These are phyloP conservation scores for Psix sp. DNA, from an alignment of 1,140 invertebrate species.

Conservation along the genomic window DNA sequence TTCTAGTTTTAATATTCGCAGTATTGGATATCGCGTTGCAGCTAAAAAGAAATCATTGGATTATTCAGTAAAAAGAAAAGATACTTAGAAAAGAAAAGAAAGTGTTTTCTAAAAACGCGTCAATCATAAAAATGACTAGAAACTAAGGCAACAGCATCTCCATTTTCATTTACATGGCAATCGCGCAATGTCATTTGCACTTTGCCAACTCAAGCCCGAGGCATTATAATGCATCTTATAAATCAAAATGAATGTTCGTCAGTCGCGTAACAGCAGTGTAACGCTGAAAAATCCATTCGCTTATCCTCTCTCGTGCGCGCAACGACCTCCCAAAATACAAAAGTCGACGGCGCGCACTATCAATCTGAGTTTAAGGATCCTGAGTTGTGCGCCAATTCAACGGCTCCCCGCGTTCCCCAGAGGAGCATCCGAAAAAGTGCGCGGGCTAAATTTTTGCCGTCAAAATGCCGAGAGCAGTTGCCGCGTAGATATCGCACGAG, in stretches of 20 bases:
- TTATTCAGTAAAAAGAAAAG: neutral
- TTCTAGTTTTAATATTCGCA: too few species aligned
- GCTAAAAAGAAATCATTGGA: too few species aligned
- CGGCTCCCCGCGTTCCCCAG: neutral
- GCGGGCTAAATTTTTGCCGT: too few species aligned
- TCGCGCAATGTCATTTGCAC: slow-evolving; percentile 50
- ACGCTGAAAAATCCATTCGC: slow-evolving; percentile 37
- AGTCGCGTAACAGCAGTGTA: slow-evolving; percentile 29
- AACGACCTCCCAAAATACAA: slow-evolving; percentile 17
- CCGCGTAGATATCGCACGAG: slow-evolving; percentile 4
- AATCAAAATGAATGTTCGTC: slow-evolving; percentile 55
- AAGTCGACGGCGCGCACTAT: slow-evolving; percentile 21
- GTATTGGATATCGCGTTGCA: too few species aligned
- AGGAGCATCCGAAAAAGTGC: neutral
- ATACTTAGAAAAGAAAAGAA: neutral
- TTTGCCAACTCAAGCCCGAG: slow-evolving; percentile 10
- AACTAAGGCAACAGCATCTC: slow-evolving; percentile 27
- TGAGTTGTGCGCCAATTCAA: slow-evolving; percentile 18
- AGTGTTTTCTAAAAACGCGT: neutral
- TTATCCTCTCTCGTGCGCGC: slow-evolving; percentile 19
- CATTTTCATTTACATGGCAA: slow-evolving; percentile 51
- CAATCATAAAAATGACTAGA: slow-evolving; percentile 7
- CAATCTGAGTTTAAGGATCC: slow-evolving; percentile 46
- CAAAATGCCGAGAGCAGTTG: slow-evolving; percentile 24
- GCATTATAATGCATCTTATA: slow-evolving; percentile 44